Base-by-base conservation (phyloP, 2,888 invertebrate genomes). In the Prosapia bicincta region DNA sequence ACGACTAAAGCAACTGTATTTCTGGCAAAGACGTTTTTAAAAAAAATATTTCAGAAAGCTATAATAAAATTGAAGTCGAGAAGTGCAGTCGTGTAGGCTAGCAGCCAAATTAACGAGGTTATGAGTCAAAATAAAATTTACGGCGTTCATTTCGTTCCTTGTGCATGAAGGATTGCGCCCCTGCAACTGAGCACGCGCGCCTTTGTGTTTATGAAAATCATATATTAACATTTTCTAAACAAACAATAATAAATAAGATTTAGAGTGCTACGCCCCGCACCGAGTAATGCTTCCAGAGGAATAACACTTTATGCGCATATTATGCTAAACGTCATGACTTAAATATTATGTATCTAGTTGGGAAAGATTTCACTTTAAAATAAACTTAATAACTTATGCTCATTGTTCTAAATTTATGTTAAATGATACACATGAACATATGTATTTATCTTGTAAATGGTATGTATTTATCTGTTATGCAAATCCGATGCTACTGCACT, bases 241-340 rank as follows among this genome's bases (percentile, higher is more conserved):
- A 54, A 54, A 54, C 54, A 54, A 54, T 54, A 54, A 54, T 54
- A 54, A 54, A 54, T n/a, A 54, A 54, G 54, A 54, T 54, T 54
- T 54, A 54, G 20, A 54, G 54, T n/a, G 3, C 20, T 20, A 54
- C 54, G 54, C 54, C 54, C 54, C n/a, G 20, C n/a, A n/a, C n/a
- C n/a, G 54, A 54, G 20, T 54, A 54, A 54, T 54, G 54, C 20
- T 20, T 38, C 10, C 38, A 38, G 13, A 54, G 20, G 20, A 54
- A 20, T 6, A 20, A 54, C 54, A 54, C 54, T 54, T 54, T 54
- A 54, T 54, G 54, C 2, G 54, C 54, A 54, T 20, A 20, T 54
- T 54, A 54, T 54, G 54, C 20, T 54, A 54, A 54, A 54, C 20
- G 13, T 2, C 1, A 5, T 54, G 54, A 54, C 54, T 54, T 54